A percentile compares a stretch with the other conserved stretches of the same genome.
These are phyloP conservation scores for Oxystoma pomonae DNA, from an alignment of 2,888 invertebrate species.

Conservation along the genomic window DNA sequence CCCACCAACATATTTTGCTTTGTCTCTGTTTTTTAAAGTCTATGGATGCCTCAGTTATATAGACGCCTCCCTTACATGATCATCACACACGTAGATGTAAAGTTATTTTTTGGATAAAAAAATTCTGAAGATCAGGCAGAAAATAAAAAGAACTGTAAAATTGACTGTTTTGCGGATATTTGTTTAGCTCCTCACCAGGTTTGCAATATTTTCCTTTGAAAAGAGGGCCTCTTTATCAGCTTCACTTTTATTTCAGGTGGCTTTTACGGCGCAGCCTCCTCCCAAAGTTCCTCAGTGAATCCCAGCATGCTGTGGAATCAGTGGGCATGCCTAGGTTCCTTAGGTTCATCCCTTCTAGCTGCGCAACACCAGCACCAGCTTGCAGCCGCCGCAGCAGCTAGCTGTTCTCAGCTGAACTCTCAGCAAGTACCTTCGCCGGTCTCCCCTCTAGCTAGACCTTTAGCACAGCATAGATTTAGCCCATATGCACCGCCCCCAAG, in stretches of 20 bases:
- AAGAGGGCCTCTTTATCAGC: no score
- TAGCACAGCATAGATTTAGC: slow-evolving; percentile 53
- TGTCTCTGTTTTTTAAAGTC: no score
- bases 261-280: slow-evolving; percentile 45
- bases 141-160: no score
- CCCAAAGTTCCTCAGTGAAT: slow-evolving; percentile 41
- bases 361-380: slow-evolving; percentile 62
- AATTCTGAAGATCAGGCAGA: no score
- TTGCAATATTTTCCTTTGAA: no score
- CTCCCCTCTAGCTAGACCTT: slow-evolving; percentile 56
- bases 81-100: no score
- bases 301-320: slow-evolving; percentile 65
- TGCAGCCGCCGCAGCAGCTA: slow-evolving; percentile 47
- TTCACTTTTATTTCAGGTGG: slow-evolving; percentile 33
- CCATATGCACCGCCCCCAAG: slow-evolving; percentile 53
- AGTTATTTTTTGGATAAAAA: no score
- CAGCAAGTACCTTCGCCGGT: slow-evolving; percentile 48
- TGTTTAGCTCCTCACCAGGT: no score
- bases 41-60: no score
- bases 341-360: slow-evolving; percentile 58
- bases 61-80: no score
- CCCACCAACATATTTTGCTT: no score
- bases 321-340: slow-evolving; percentile 66
- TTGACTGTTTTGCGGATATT: no score
- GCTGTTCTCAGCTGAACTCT: slow-evolving; percentile 52